Conservation (phyloP, 2,797 vertebrate species). For the Chiroxiphia lanceolata region DNA sequence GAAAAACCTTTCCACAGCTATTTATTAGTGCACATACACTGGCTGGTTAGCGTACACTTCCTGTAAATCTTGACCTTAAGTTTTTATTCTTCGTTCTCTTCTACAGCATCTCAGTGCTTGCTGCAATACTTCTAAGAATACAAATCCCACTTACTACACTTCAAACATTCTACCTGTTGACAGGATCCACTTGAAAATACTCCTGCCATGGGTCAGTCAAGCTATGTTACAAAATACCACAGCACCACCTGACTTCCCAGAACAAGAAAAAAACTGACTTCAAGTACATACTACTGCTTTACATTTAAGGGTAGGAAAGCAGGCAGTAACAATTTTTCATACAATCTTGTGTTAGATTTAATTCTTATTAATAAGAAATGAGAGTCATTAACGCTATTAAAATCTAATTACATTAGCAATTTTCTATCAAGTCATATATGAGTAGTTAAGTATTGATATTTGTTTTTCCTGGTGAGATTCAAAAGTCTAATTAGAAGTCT, state of each 20-base stretch:
- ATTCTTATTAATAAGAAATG: constrained; percentile 78
- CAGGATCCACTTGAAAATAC: background rate
- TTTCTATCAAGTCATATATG: constrained; percentile 75
- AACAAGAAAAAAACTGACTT: background rate
- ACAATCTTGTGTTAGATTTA: constrained; percentile 67
- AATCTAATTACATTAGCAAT: constrained; percentile 78
- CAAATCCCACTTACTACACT: background rate
- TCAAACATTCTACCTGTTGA: background rate
- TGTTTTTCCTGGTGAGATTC: constrained; percentile 79
- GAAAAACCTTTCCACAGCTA: background rate
- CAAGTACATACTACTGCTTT: constrained; percentile 41
- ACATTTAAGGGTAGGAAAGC: constrained; percentile 55
- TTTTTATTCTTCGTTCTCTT: background rate
- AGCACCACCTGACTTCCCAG: background rate
- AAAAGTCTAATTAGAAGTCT: constrained; percentile 78
- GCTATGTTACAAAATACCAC: background rate
- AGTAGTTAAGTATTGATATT: constrained; percentile 76
- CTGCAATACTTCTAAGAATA: background rate
- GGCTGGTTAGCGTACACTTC: background rate
- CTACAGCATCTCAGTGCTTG: background rate
- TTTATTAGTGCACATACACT: background rate
- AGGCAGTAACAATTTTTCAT: constrained; percentile 64
- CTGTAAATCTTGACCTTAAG: background rate
- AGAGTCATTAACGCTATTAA: constrained; percentile 78
- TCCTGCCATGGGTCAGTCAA: background rate